Base-by-base conservation (phyloP, 2,888 invertebrate genomes). In the Galerucella pusilla region DNA sequence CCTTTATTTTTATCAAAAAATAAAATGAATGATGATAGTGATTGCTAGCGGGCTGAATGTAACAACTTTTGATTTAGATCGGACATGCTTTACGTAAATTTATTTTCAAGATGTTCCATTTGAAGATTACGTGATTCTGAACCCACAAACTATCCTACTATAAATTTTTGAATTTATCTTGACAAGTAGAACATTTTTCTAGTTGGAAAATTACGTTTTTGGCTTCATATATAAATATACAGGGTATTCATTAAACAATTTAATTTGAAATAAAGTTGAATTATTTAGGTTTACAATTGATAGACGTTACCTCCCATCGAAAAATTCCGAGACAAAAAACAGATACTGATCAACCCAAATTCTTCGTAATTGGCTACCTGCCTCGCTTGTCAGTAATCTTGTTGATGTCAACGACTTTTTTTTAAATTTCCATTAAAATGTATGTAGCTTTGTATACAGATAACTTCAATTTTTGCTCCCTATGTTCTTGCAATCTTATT, bases 41-140 rank as follows among this genome's bases (percentile, higher is more conserved):
- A 49, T 65, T 71, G 65, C 45, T 25, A n/a, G 71, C 65, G 65
- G 35, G 11, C 65, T 66, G n/a, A 16, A 71, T 71, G 65, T 71
- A 71, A 42, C 35, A 42, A 65, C 54, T 71, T 71, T 71, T 71
- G 65, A 71, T 71, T 71, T 71, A 71, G 59, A 59, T 45, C 57
- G 65, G 65, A 65, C 71, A 71, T 66, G 65, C 35, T 57, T 71
- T 59, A 57, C 45, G 46, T 10, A 35, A 59, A n/a, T 71, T 65
- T 59, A 71, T 71, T 65, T 69, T 11, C n/a, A n/a, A 46, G 59
- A 71, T 65, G 35, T 71, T 71, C 71, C 49, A 52, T 64, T 45
- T 59, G 65, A 5, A 57, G 35, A 65, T 49, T 61, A 69, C 69
- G 69, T 69, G 69, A n/a, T 69, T 61, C 35, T 63, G 46, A 28